Evolutionary conservation across 2,797 vertebrate species (phyloP), one percentile per base, ranked within the genome.

Genomic region (Scomberomorus guttatus): DNA sequence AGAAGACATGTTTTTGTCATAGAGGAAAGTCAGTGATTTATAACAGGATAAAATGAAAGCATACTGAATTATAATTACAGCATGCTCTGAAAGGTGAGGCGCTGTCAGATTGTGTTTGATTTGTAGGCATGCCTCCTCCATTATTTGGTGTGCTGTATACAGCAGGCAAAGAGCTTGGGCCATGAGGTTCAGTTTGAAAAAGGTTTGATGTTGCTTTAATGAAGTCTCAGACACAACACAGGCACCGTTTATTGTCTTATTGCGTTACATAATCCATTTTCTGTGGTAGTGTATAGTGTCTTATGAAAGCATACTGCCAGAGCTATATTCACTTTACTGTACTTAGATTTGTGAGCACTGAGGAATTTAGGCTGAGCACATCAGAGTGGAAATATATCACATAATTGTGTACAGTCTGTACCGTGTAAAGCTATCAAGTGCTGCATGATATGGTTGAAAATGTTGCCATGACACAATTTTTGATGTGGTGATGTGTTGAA

Each of bases 21-120:
- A 27, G 48, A 51, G 29, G 42, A 67, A 77, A 83, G 46, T 22
- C 68, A 74, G 54, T 69, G 73, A 82, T 89, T 86, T 79, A 69
- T 48, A 64, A 77, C 20, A 42, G 63, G 62, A 82, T 77, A 51
- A 58, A 83, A 77, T 68, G 52, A 82, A 81, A 77, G 71, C 42
- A 12, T 57, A 60, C 55, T 67, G 48, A 75, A 60, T 80, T 70
- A 67, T 84, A 85, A 82, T 83, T 75, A 79, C 75, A 71, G 44
- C 25, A 22, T 62, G 56, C 20, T 77, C 72, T 63, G 32, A 82
- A 80, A 89, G 68, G 78, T 82, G 72, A 85, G 51, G 29, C 8
- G 58, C 51, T 78, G 83, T 82, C 80, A 51, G 29, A 71, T 56
- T 56, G 34, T 44, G 68, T 82, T 82, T 69, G 76, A 83, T 85